Percentiles rank a stretch among this genome's conserved stretches.
These are phyloP conservation scores for Agonum fuliginosum DNA, from an alignment of 2,888 invertebrate species.

Conservation along the genomic window DNA sequence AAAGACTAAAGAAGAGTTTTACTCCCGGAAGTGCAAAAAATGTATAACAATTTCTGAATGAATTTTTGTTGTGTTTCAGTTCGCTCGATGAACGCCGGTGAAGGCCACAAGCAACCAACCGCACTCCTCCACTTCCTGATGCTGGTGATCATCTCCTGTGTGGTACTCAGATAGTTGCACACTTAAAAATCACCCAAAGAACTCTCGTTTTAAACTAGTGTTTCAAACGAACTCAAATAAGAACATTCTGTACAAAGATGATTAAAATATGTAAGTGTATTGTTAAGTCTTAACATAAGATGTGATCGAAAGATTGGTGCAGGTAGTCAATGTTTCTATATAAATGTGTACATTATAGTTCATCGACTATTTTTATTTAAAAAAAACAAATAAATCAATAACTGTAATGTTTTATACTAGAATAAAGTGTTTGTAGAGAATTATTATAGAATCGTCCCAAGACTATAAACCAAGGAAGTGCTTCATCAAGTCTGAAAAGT, in stretches of 20 bases:
- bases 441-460: conserved; percentile 57
- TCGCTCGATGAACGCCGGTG: conserved; percentile 49
- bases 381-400: conserved; percentile 57
- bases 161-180: conserved; percentile 51
- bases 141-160: conserved; percentile 24
- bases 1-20: too few species aligned
- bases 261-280: conserved; percentile 51
- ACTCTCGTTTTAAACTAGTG: conserved; percentile 25
- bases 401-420: conserved; percentile 60
- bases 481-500: conserved; percentile 48
- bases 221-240: neutral
- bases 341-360: conserved; percentile 54
- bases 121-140: neutral
- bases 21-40: neutral
- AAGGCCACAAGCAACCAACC: conserved; percentile 37
- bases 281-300: conserved; percentile 58
- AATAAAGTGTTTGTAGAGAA: conserved; percentile 58
- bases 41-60: neutral
- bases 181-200: neutral
- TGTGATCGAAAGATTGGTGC: conserved; percentile 60
- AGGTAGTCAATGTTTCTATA: conserved; percentile 59
- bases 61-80: conserved; percentile 32
- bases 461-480: conserved; percentile 57
- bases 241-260: conserved; percentile 52
- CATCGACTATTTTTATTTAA: conserved; percentile 59